phyloP scores from a whole-genome alignment of 2,797 vertebrate genomes.

The Glyptemys insculpta region DNA sequence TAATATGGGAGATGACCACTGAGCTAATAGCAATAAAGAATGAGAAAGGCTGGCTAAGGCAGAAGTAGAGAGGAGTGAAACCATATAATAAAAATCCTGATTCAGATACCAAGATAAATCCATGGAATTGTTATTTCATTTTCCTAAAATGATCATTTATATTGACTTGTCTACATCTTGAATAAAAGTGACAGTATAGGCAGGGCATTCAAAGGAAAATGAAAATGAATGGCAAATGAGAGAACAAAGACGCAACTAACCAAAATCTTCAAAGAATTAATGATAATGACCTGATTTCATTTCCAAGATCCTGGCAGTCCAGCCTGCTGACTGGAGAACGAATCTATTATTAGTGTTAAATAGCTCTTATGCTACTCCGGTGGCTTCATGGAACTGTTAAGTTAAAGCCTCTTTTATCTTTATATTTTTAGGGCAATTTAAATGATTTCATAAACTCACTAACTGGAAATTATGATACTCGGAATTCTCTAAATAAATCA shows the following conservation, averaged over 20 bases:
- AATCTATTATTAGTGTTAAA: constrained; percentile 61
- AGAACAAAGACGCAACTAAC: constrained; percentile 39
- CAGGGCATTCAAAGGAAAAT: constrained; percentile 41
- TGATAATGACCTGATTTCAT: constrained; percentile 55
- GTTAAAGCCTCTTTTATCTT: constrained; percentile 47
- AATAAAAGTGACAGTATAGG: background rate
- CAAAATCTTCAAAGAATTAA: constrained; percentile 49
- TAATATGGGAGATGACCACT: background rate
- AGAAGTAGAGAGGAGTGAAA: background rate
- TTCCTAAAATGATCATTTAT: constrained; percentile 5
- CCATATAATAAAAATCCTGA: background rate
- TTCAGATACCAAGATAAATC: background rate
- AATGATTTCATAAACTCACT: constrained; percentile 61
- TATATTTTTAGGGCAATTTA: constrained; percentile 55
- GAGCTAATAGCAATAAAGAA: background rate
- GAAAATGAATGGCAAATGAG: constrained; percentile 52
- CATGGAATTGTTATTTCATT: constrained; percentile 9
- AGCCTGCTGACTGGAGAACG: constrained; percentile 42
- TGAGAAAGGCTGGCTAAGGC: background rate
- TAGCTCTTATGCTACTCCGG: constrained; percentile 55
- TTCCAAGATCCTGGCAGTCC: constrained; percentile 30
- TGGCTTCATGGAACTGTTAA: constrained; percentile 60
- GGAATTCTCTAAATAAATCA: constrained; percentile 47
- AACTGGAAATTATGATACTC: constrained; percentile 43
- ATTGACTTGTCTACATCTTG: constrained; percentile 22